phyloP scores from a whole-genome alignment of 2,797 vertebrate genomes.

The Ispidina picta region DNA sequence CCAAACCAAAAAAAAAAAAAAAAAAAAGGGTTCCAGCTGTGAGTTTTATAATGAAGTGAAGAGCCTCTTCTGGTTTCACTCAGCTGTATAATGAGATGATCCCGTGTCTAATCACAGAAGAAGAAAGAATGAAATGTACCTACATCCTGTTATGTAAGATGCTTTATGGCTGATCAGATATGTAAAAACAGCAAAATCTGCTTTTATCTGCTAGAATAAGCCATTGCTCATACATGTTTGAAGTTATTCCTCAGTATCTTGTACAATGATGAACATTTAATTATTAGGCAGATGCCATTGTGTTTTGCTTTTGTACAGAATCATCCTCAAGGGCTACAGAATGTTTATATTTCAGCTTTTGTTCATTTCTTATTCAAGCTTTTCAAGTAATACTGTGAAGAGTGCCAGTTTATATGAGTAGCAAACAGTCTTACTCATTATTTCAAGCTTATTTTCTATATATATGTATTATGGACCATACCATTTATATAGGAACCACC shows the following conservation, averaged over 20 bases:
- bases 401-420: neutral
- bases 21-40: neutral
- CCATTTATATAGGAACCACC: neutral
- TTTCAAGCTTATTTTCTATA: neutral
- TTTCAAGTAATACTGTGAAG: neutral
- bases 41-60: constrained; percentile 30
- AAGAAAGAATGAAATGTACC: constrained; percentile 60
- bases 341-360: neutral
- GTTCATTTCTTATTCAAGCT: neutral
- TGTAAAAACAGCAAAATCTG: constrained; percentile 35
- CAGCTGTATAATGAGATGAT: constrained; percentile 67
- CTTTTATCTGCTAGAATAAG: constrained; percentile 27
- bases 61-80: constrained; percentile 68
- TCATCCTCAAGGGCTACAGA: neutral
- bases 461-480: neutral
- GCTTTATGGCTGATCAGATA: constrained; percentile 56
- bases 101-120: constrained; percentile 38
- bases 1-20: neutral
- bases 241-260: constrained; percentile 20
- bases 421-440: neutral
- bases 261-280: neutral
- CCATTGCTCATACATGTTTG: neutral
- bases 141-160: constrained; percentile 44
- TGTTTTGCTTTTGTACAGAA: neutral
- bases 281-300: neutral